Percentiles rank a stretch among this genome's conserved stretches.
Evolutionary conservation across 1,140 invertebrate species (phyloP).

Genomic region (Propsilocerus akamusi): DNA sequence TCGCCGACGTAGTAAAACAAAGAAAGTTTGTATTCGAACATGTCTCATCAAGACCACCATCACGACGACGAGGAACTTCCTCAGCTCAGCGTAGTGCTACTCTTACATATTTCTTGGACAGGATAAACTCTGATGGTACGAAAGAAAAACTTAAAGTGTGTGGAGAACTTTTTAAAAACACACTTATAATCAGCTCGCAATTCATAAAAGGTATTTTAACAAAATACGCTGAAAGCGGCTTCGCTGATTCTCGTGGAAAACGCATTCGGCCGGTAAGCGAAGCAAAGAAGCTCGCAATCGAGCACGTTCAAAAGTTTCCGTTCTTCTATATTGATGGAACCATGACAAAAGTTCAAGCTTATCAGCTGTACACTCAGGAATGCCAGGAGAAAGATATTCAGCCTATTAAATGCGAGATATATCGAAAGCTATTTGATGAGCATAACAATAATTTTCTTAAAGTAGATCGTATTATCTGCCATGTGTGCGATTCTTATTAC

Average conservation of each 20-base stretch:
- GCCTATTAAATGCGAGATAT: not conserved
- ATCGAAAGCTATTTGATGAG: not conserved
- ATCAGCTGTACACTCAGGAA: not conserved
- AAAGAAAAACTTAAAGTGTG: not conserved
- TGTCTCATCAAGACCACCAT: not conserved
- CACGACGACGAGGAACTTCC: not conserved
- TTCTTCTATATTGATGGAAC: not conserved
- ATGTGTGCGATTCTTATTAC: not conserved
- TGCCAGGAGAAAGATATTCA: not conserved
- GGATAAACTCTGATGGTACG: not conserved
- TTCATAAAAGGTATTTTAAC: not conserved
- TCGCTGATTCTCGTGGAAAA: not conserved
- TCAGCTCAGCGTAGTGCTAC: not conserved
- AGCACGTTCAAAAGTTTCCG: not conserved
- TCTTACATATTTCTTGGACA: not conserved
- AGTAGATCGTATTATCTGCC: not conserved
- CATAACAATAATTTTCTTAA: not conserved
- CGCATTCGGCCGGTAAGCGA: not conserved
- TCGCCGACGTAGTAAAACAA: not conserved
- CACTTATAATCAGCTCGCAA: not conserved
- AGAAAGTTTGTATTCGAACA: not conserved
- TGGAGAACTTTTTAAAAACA: not conserved
- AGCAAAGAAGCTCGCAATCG: not conserved
- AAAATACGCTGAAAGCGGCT: not conserved
- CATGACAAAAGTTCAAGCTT: not conserved